Base-by-base conservation (phyloP, 2,113 vertebrate genomes). In the Riparia riparia region DNA sequence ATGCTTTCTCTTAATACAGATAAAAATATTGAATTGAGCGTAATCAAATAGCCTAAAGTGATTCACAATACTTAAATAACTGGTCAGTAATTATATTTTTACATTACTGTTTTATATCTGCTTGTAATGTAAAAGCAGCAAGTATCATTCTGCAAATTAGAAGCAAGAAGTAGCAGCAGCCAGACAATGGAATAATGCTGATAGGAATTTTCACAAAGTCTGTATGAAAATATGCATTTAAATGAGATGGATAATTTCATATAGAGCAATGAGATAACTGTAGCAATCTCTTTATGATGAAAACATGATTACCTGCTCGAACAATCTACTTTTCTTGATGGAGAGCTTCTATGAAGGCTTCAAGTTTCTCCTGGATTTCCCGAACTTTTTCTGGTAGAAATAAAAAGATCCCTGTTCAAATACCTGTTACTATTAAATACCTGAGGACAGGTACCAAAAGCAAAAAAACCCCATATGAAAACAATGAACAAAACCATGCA, bases 291-390 rank as follows among this genome's bases (percentile, higher is more conserved):
- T 51, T 58, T 51, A 61, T 37, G 15, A 69, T 14, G 17, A 47
- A 60, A 90, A 66, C 18, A 70, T 5, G 7, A 83, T 92, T 95
- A 98, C 97, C 98, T 94, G 90, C 76, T 87, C 66, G 76, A 72
- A 85, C 28, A 89, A 63, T 73, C 97, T 98, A 99, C 89, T 99
- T 99, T 90, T 99, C 99, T 96, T 99, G 99, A 98, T 99, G 99
- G 93, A 99, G 99, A 94, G 99, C 99, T 98, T 99, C 99, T 87
- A 99, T 99, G 98, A 99, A 99, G 89, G 98, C 99, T 98, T 99
- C 99, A 97, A 99, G 99, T 98, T 99, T 99, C 98, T 99, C 99
- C 97, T 99, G 99, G 96, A 99, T 99, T 98, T 99, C 99, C 65
- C 99, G 98, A 91, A 99, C 99, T 98, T 99, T 99, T 97, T 99